Conservation (phyloP, 2,888 invertebrate species). For the Pristionchus arcanus region DNA sequence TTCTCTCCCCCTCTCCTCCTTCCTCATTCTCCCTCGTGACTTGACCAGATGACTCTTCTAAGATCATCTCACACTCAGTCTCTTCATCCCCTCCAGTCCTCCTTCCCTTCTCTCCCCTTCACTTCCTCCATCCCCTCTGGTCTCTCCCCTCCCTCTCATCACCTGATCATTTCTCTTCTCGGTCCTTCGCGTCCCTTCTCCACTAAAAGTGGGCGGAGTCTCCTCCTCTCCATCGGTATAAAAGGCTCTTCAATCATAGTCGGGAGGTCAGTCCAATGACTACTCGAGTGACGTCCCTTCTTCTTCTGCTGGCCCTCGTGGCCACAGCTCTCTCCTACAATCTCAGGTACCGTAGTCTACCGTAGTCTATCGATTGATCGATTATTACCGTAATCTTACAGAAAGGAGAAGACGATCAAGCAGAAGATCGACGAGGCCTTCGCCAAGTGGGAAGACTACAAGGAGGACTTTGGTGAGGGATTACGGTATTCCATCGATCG, state of each 20-base stretch:
- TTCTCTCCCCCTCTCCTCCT: conserved; percentile 5
- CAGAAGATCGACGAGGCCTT: conserved; percentile 70
- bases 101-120: conserved; percentile 4
- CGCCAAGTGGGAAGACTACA: conserved; percentile 75
- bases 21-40: not conserved
- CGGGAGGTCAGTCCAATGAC: conserved; percentile 37
- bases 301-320: conserved; percentile 10
- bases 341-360: conserved; percentile 5
- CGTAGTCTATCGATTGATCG: not conserved
- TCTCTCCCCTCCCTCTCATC: not conserved
- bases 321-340: conserved; percentile 34
- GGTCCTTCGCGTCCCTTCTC: conserved; percentile 24
- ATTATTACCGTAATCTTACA: conserved; percentile 6
- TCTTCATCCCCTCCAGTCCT: not conserved
- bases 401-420: conserved; percentile 54
- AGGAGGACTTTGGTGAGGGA: conserved; percentile 69
- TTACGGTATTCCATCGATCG: not conserved
- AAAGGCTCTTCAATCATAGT: not conserved
- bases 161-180: conserved; percentile 10
- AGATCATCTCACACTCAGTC: not conserved
- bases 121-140: conserved; percentile 6
- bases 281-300: not conserved
- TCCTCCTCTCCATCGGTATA: not conserved
- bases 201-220: conserved; percentile 27
- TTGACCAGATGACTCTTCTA: not conserved